Evolutionary conservation across 1,140 invertebrate genomes (phyloP), one percentile per base, ranked within the genome.

Genomic region (Cataglyphis hispanica): DNA sequence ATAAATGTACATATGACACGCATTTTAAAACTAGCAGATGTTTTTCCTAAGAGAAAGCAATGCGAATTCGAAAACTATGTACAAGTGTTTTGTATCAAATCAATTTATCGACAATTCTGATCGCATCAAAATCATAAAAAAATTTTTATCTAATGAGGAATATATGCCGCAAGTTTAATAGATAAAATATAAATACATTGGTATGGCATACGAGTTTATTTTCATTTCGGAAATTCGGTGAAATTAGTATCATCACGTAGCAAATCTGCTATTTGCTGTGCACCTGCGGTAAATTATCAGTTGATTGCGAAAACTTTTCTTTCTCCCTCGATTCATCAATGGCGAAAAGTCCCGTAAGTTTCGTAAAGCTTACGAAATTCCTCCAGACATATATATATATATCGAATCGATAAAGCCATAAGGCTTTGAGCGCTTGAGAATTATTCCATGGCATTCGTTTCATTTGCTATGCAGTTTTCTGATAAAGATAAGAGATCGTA

Each of bases 171-270:
- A 22, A 11, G 7, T 46, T 25, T 25, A 6, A 16, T 50, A 34
- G 37, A 16, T 53, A 13, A 8, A 31, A 25, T 66, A 34, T 27
- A 37, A 37, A 7, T 60, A 10, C 31, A 31, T 64, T 77, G 34
- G 25, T 25, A 31, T 22, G 34, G 43, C 7, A 13, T 8, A 27
- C n/a, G 37, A 53, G 2, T 50, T n/a, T 67, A 50, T 37, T 78
- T 66, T 43, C n/a, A 27, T n/a, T n/a, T n/a, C 5, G 53, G n/a
- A 74, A 74, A 31, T 31, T 74, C 70, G 43, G 1, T 43, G 19
- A 53, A 69, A 25, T 66, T 34, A 37, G 60, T 67, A 80, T 80
- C 76, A 80, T 80, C 43, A 56, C 11, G 31, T 27, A 40, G 31
- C n/a, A 80, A 56, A 80, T n/a, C 2, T 19, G n/a, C 27, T 72